A percentile compares a stretch with the other conserved stretches of the same genome.
Conservation (phyloP, 2,888 invertebrate genomes). For the Magallana nippona region DNA sequence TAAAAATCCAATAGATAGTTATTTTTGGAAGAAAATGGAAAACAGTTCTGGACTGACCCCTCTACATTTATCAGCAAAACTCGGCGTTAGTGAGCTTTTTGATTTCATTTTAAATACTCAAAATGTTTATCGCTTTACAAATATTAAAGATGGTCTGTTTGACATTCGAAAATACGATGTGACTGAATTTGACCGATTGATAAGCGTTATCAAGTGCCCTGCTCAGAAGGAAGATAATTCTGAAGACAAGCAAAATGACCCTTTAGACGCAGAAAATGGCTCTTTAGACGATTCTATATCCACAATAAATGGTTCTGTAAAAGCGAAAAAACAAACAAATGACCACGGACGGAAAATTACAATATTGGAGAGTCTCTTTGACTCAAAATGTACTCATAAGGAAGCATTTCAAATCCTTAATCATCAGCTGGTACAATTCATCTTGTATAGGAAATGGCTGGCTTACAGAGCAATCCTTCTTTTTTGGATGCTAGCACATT, state of each 20-base stretch:
- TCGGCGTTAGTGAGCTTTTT: constrained; percentile 54
- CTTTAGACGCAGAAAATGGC: no score
- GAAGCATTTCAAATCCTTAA: constrained; percentile 13
- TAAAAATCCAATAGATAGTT: not conserved
- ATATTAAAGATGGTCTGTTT: constrained; percentile 57
- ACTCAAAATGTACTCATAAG: not conserved
- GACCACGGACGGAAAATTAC: not conserved
- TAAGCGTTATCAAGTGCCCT: not conserved
- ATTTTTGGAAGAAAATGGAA: constrained; percentile 36
- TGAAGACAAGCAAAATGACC: no score
- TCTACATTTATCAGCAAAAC: constrained; percentile 51
- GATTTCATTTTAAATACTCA: constrained; percentile 55
- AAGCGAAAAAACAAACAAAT: not conserved
- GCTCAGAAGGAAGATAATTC: no score
- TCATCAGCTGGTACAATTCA: not conserved
- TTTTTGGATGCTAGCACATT: not conserved
- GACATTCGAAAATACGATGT: constrained; percentile 59
- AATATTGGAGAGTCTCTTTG: not conserved
- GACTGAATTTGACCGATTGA: constrained; percentile 54
- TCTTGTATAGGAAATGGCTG: not conserved
- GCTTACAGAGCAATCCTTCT: not conserved
- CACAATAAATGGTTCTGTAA: no score
- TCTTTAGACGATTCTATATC: no score
- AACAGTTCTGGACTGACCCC: constrained; percentile 53
- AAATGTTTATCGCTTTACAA: constrained; percentile 53